Base-by-base conservation (phyloP, 2,113 vertebrate genomes). In the Aldabrachelys gigantea region DNA sequence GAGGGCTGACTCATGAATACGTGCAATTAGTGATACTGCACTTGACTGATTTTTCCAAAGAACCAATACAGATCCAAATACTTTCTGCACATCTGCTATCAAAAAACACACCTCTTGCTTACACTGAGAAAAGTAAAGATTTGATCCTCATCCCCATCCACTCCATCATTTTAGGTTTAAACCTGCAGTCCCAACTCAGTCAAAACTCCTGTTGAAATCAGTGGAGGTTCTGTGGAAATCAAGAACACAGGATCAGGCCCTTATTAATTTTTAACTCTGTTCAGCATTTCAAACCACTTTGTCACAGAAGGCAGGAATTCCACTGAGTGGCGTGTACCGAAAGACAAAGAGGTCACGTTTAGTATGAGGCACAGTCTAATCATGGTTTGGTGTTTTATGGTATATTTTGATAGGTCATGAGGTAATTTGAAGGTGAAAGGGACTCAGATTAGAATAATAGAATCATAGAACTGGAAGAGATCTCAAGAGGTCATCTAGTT, bases 51-150 rank as follows among this genome's bases (percentile, higher is more conserved):
- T 96, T 0, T 1, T 88, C 80, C 65, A n/a, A 88, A 93, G 83
- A 96, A 47, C 92, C 79, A 44, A 3, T 52, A 72, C 76, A 72
- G 82, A 65, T 22, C 82, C 86, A 90, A 89, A 76, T 1, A 1
- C 22, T 80, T 76, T 41, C 72, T 91, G 75, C 94, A 92, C 44
- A 85, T 95, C 90, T 96, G 84, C 92, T 91, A 38, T 84, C 92
- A 92, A 87, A 92, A 89, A 95, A 22, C 56, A 79, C 85, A 41
- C 78, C 44, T 96, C 95, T 96, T 92, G 94, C 93, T 92, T 81
- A 89, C 91, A 89, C 93, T 94, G 44, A 93, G 80, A 21, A 92
- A 91, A 72, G 6, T 83, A 50, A 82, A 35, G 84, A 92, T 96
- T 90, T 85, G 86, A 94, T 56, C 76, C 84, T 75, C 83, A 27